A percentile compares a stretch with the other conserved stretches of the same genome.
Conservation (phyloP, 2,888 invertebrate genomes). For the Griposia aprilina region DNA sequence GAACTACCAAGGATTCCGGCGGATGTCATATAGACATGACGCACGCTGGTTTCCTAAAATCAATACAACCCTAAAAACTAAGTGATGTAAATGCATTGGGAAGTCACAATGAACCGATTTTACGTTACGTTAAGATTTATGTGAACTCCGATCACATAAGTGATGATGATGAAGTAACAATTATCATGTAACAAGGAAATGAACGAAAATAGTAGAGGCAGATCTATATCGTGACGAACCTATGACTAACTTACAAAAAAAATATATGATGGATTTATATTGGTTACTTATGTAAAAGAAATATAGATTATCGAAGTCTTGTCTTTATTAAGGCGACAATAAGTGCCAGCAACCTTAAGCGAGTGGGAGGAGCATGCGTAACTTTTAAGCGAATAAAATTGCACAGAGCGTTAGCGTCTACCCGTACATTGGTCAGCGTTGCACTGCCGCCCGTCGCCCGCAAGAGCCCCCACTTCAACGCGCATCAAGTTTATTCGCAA, state of each 20-base stretch:
- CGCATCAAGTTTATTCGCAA: no score
- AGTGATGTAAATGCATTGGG: slow-evolving; percentile 31
- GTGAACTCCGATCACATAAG: slow-evolving; percentile 42
- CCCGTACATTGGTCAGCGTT: no score
- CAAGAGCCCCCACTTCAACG: no score
- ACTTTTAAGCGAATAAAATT: no score
- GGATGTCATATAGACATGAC: slow-evolving; percentile 58
- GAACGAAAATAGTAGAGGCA: slow-evolving; percentile 38
- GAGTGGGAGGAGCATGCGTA: no score
- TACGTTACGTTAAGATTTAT: slow-evolving; percentile 31
- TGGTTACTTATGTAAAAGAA: not conserved
- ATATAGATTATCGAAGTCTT: slow-evolving; percentile 11
- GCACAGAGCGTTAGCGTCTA: no score
- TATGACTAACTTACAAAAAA: slow-evolving; percentile 2
- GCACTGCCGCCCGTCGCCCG: no score
- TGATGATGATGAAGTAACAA: slow-evolving; percentile 56
- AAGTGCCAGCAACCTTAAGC: no score
- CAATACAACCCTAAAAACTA: slow-evolving; percentile 27
- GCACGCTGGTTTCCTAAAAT: slow-evolving; percentile 48
- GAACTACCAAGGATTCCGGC: slow-evolving; percentile 45
- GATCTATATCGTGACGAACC: slow-evolving; percentile 26
- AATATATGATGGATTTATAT: not conserved
- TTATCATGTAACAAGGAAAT: slow-evolving; percentile 58
- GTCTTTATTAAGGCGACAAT: no score
- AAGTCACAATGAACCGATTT: slow-evolving; percentile 32